phyloP scores from a whole-genome alignment of 2,113 vertebrate genomes.

The Phainopepla nitens region DNA sequence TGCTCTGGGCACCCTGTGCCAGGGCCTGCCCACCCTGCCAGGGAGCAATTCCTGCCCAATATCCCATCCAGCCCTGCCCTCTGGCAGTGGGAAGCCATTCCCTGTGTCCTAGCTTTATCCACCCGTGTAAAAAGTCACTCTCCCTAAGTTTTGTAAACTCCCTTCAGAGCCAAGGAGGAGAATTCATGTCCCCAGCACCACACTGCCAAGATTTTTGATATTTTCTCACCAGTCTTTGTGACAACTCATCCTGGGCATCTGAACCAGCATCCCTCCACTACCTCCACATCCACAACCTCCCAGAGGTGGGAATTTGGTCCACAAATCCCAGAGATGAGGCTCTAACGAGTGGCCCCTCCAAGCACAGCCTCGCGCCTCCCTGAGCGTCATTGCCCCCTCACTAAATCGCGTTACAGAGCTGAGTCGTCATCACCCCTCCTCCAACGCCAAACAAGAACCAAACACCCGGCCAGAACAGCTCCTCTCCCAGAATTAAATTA shows the following conservation, averaged over 20 bases:
- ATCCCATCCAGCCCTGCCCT: neutral
- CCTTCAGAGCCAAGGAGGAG: neutral
- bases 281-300: fast-evolving
- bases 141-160: neutral
- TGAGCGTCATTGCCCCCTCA: neutral
- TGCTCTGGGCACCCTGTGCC: neutral
- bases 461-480: neutral
- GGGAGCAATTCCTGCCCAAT: neutral
- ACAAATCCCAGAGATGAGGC: fast-evolving
- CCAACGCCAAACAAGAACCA: neutral
- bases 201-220: fast-evolving
- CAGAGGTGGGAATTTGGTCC: neutral
- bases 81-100: neutral
- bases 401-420: neutral
- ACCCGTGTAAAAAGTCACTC: neutral
- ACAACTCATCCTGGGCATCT: neutral
- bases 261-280: fast-evolving
- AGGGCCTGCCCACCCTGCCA: neutral
- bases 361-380: fast-evolving
- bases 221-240: neutral
- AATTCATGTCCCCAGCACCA: neutral
- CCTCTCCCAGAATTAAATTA: neutral
- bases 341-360: fast-evolving
- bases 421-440: neutral
- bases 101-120: neutral